phyloP scores from a whole-genome alignment of 2,113 vertebrate genomes.

The Oncorhynchus nerka region DNA sequence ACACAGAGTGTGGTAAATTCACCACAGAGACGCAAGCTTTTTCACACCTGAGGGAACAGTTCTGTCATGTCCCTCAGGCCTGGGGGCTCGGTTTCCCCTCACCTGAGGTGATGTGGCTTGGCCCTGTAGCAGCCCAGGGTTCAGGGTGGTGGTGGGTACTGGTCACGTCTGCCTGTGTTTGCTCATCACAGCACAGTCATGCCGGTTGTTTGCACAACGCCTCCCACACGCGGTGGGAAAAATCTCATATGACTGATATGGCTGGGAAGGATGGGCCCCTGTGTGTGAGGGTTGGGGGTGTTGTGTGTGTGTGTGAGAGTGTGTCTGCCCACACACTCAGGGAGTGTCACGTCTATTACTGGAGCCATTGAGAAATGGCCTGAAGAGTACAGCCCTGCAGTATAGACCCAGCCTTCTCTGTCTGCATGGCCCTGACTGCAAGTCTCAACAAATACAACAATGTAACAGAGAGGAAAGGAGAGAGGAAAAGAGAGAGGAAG shows the following conservation, averaged over 20 bases:
- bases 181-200: not conserved
- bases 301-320: not conserved
- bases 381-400: conserved; percentile 32
- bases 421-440: conserved; percentile 34
- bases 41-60: conserved; percentile 28
- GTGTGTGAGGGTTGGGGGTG: not conserved
- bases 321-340: not conserved
- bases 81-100: not conserved
- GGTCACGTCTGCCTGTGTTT: not conserved
- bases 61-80: not conserved
- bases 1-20: conserved; percentile 34
- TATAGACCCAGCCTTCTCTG: conserved; percentile 39
- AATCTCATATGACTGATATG: conserved; percentile 7
- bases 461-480: conserved; percentile 10
- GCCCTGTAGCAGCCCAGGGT: not conserved
- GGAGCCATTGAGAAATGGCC: conserved; percentile 51
- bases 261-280: not conserved
- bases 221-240: not conserved
- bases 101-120: not conserved
- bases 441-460: conserved; percentile 54
- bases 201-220: not conserved
- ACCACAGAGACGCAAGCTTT: conserved; percentile 25
- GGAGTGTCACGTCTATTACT: not conserved
- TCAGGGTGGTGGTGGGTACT: not conserved
- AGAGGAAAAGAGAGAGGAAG: conserved; percentile 45